These are phyloP conservation scores for Drosophila anomalata DNA, from an alignment of 2,888 invertebrate genomes.

Conservation along the genomic window DNA sequence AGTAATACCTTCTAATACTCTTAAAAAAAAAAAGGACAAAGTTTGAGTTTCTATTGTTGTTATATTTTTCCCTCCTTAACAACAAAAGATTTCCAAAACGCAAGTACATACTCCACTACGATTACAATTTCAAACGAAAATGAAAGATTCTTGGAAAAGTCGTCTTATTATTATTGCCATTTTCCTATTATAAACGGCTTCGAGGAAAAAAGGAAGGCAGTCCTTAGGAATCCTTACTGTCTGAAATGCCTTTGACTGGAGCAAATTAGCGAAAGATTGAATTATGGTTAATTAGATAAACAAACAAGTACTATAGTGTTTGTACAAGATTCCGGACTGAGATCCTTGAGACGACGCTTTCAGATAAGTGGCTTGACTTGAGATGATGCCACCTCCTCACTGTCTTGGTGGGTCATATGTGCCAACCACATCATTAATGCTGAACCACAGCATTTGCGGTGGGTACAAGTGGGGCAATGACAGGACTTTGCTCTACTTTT, in stretches of 20 bases:
- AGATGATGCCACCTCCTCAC: slow-evolving; percentile 2
- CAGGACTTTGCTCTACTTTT: neutral
- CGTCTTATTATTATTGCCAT: slow-evolving; percentile 15
- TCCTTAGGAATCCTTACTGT: slow-evolving; percentile 2
- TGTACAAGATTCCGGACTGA: neutral
- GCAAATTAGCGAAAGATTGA: slow-evolving; percentile 67
- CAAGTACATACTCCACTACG: slow-evolving; percentile 1
- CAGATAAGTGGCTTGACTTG: slow-evolving; percentile 14
- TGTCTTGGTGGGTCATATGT: neutral
- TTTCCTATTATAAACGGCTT: slow-evolving; percentile 16
- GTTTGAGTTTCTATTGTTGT: neutral
- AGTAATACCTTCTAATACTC: neutral
- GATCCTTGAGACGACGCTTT: neutral
- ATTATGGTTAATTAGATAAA: slow-evolving; percentile 64
- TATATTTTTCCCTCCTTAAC: neutral
- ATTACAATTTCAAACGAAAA: slow-evolving; percentile 5
- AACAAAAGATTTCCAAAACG: neutral
- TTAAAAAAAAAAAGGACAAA: neutral
- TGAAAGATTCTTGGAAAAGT: slow-evolving; percentile 13
- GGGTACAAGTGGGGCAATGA: neutral
- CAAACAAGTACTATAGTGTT: neutral
- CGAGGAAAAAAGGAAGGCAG: neutral
- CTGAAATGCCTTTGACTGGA: slow-evolving; percentile 43
- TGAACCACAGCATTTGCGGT: slow-evolving; percentile 4
- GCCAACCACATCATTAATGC: slow-evolving; percentile 15